Conservation (phyloP, 1,140 invertebrate species). For the Caenorhabditis inopinata region DNA sequence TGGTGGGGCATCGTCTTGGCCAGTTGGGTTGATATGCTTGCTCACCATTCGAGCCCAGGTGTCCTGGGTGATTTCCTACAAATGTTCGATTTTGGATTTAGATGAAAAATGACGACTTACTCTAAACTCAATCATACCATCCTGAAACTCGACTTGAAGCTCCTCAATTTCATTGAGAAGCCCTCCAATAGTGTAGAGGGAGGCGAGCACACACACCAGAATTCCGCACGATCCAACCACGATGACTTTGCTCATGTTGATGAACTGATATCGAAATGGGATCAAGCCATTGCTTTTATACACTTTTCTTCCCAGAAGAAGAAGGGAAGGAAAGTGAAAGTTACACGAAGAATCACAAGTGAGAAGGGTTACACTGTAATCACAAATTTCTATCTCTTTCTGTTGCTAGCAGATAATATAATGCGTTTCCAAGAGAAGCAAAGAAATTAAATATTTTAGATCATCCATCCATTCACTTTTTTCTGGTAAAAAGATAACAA, state of each 20-base stretch:
- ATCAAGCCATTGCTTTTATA: not conserved
- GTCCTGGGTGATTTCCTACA: constrained; percentile 28
- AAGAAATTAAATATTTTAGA: not conserved
- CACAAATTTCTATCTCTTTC: not conserved
- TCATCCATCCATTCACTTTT: not conserved
- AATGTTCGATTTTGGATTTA: not conserved
- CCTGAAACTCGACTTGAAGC: constrained; percentile 5
- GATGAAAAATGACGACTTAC: not conserved
- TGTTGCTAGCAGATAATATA: no score
- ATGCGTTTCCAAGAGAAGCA: no score
- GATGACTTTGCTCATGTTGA: constrained; percentile 38
- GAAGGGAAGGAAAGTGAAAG: not conserved
- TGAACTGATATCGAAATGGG: not conserved
- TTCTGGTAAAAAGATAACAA: no score
- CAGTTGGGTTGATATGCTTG: constrained; percentile 43
- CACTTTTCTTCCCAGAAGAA: not conserved
- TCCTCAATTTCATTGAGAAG: constrained; percentile 36
- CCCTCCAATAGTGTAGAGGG: not conserved
- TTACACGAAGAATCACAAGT: not conserved
- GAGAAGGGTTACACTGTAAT: not conserved
- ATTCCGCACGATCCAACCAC: constrained; percentile 1
- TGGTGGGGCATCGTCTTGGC: constrained; percentile 30
- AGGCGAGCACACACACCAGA: constrained; percentile 4
- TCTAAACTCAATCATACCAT: constrained; percentile 39
- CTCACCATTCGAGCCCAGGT: constrained; percentile 39